Percentiles rank a stretch among this genome's conserved stretches.
phyloP scores from a whole-genome alignment of 2,113 vertebrate genomes.

The Dascyllus trimaculatus region DNA sequence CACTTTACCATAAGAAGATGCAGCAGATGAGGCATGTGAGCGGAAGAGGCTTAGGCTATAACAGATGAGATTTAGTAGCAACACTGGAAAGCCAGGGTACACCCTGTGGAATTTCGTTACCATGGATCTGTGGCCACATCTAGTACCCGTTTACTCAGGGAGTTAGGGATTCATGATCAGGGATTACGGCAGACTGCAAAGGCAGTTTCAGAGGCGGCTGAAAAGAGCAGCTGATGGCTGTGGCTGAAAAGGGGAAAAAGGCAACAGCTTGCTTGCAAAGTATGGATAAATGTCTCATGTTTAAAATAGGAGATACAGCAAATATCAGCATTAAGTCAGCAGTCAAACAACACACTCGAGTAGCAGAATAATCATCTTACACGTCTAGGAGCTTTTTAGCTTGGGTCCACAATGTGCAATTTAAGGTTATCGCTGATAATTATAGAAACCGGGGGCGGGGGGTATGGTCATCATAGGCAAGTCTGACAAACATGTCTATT shows the following conservation, averaged over 20 bases:
- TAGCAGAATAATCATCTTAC: not conserved
- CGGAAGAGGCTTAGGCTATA: conserved; percentile 65
- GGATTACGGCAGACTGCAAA: conserved; percentile 62
- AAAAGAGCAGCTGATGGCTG: conserved; percentile 51
- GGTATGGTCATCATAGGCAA: not conserved
- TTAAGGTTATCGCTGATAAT: not conserved
- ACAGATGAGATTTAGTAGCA: conserved; percentile 65
- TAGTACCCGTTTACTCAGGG: conserved; percentile 71
- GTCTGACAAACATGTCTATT: not conserved
- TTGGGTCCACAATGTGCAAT: conserved; percentile 3
- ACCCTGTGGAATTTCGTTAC: conserved; percentile 63
- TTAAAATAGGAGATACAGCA: conserved; percentile 38
- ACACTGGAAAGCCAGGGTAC: conserved; percentile 52
- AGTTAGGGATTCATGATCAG: conserved; percentile 71
- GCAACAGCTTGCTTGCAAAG: conserved; percentile 38
- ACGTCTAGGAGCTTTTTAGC: not conserved
- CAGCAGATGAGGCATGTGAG: conserved; percentile 62
- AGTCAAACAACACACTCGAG: conserved; percentile 24
- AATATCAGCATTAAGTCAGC: conserved; percentile 34
- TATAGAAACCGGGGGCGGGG: not conserved
- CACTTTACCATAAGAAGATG: conserved; percentile 52
- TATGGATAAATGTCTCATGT: conserved; percentile 28
- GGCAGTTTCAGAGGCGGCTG: conserved; percentile 46
- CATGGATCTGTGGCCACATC: conserved; percentile 68
- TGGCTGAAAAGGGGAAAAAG: conserved; percentile 47